Evolutionary conservation across 2,113 vertebrate genomes (phyloP).

Genomic region (Gymnobelideus leadbeateri): DNA sequence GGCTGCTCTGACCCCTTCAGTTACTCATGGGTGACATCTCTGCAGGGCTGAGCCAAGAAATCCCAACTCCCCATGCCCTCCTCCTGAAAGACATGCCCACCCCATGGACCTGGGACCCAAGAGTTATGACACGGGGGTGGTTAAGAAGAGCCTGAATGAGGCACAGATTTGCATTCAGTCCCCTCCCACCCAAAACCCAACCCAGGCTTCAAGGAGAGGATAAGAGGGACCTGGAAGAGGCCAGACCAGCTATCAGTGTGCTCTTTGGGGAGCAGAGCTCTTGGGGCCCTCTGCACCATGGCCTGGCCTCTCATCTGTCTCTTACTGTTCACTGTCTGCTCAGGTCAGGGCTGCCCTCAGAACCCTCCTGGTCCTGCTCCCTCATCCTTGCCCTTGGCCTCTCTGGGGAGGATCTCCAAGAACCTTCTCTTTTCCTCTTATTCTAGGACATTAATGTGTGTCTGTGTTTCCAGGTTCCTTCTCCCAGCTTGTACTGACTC

Average conservation of each 20-base stretch:
- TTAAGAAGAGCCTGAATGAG: background rate
- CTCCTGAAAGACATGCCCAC: background rate
- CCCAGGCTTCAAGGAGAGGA: background rate
- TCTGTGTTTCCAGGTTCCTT: background rate
- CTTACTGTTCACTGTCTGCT: background rate
- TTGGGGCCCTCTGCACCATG: background rate
- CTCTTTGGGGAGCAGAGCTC: background rate
- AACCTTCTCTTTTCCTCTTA: background rate
- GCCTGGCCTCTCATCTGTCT: background rate
- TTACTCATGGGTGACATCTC: background rate
- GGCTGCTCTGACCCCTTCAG: background rate
- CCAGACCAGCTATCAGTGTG: background rate
- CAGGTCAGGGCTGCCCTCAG: background rate
- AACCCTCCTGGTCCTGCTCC: background rate
- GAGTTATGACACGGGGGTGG: no score
- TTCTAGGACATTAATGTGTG: background rate
- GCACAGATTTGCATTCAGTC: background rate
- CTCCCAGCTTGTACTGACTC: background rate
- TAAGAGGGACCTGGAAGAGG: background rate
- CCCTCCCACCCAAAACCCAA: background rate
- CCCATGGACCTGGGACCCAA: background rate
- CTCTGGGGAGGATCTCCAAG: background rate
- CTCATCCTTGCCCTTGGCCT: background rate
- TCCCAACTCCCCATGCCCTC: background rate
- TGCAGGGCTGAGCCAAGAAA: background rate